Conservation (phyloP, 2,888 invertebrate species). For the Drosophila leonis region DNA sequence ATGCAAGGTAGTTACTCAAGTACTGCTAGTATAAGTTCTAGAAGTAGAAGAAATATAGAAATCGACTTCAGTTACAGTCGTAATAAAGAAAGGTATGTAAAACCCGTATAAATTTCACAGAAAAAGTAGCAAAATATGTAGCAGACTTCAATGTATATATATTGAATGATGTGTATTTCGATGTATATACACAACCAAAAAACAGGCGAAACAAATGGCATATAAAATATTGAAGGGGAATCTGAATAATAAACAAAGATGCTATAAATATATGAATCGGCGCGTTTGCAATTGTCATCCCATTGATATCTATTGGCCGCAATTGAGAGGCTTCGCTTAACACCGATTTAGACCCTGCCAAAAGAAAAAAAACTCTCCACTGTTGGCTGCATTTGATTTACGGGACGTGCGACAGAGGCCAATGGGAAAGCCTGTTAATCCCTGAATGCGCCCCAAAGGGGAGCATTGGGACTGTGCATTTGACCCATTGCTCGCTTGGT, state of each 20-base stretch:
- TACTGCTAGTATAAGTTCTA: neutral
- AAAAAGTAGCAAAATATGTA: neutral
- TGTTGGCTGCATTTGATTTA: slow-evolving; percentile 22
- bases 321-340: slow-evolving; percentile 28
- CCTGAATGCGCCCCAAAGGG: slow-evolving; percentile 15
- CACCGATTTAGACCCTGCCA: slow-evolving; percentile 18
- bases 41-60: too few relatives aligned
- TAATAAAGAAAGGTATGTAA: too few relatives aligned
- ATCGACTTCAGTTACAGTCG: too few relatives aligned
- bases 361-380: neutral
- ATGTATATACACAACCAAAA: too few relatives aligned
- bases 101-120: too few relatives aligned
- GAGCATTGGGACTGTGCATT: neutral
- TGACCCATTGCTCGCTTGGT: slow-evolving; percentile 24
- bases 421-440: slow-evolving; percentile 54
- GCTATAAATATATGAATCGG: slow-evolving; percentile 9
- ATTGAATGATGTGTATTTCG: too few relatives aligned
- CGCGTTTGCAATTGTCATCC: neutral
- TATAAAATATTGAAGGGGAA: neutral
- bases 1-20: neutral
- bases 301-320: slow-evolving; percentile 9
- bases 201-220: neutral
- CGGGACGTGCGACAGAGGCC: neutral
- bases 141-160: neutral
- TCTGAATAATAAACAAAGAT: slow-evolving; percentile 4